A percentile compares a stretch with the other conserved stretches of the same genome.
phyloP scores from a whole-genome alignment of 2,797 vertebrate genomes.

The Mormyrops attenuatus region DNA sequence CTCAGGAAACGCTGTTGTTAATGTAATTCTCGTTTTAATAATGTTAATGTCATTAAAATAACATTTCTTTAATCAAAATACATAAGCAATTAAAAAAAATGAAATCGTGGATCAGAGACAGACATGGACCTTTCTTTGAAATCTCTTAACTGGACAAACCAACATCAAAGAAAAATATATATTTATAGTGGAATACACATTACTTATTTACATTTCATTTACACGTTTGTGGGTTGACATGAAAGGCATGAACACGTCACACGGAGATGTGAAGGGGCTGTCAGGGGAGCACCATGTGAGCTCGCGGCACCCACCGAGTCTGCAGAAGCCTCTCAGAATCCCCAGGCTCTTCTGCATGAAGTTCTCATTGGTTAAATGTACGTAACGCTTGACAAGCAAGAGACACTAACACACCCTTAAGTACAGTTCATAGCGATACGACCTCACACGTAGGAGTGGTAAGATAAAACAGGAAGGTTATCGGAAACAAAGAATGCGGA shows the following conservation, averaged over 20 bases:
- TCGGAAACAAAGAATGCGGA: not conserved
- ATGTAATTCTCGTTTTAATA: constrained; percentile 8
- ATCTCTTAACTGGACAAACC: not conserved
- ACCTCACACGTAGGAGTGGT: not conserved
- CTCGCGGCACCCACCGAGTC: too few relatives aligned
- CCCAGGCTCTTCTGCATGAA: not conserved
- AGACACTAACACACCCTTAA: not conserved
- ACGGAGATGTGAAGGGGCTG: not conserved
- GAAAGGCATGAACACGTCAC: not conserved
- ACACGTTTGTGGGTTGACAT: not conserved
- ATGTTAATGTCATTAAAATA: constrained; percentile 18
- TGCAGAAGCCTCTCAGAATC: not conserved
- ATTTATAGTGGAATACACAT: constrained; percentile 4
- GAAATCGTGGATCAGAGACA: not conserved
- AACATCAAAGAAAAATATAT: constrained; percentile 5
- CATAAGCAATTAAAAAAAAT: not conserved
- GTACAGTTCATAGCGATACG: not conserved
- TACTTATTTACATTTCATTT: constrained; percentile 16
- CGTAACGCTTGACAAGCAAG: not conserved
- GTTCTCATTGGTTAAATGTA: not conserved
- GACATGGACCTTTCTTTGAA: not conserved
- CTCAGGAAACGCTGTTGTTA: not conserved
- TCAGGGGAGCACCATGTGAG: not conserved
- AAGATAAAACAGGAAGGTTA: not conserved
- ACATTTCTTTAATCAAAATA: constrained; percentile 18